Conservation (phyloP, 2,113 vertebrate genomes). For the Malurus cyaneus region DNA sequence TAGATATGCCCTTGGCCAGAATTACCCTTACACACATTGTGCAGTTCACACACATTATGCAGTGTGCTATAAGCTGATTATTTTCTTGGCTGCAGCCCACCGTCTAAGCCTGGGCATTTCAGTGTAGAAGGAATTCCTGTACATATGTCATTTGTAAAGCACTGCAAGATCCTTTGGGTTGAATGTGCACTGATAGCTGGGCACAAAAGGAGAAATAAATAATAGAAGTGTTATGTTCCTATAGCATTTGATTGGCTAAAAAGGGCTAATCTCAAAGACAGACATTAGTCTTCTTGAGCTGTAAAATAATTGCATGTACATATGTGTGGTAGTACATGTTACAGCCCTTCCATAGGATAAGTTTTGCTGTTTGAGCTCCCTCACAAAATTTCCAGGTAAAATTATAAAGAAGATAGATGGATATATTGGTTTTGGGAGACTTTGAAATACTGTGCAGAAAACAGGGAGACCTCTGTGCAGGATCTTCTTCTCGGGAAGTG, state of each 20-base stretch:
- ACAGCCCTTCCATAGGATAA: neutral
- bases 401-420: neutral
- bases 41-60: neutral
- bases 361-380: neutral
- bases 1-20: slow-evolving; percentile 20
- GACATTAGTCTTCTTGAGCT: neutral
- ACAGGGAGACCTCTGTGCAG: neutral
- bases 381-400: neutral
- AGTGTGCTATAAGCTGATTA: slow-evolving; percentile 20
- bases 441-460: neutral
- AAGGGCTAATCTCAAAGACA: neutral
- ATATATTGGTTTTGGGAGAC: neutral
- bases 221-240: neutral
- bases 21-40: neutral
- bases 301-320: rapidly evolving
- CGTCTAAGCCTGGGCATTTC: neutral
- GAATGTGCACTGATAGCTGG: neutral
- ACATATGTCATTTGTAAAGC: neutral
- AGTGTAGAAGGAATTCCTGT: slow-evolving; percentile 13
- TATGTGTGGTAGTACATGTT: no score
- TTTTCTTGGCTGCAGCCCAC: slow-evolving; percentile 33
- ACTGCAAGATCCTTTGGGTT: neutral
- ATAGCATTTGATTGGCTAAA: neutral
- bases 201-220: neutral
- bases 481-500: neutral